Evolutionary conservation across 2,113 vertebrate species (phyloP).

Genomic region (Phyllopteryx taeniolatus): DNA sequence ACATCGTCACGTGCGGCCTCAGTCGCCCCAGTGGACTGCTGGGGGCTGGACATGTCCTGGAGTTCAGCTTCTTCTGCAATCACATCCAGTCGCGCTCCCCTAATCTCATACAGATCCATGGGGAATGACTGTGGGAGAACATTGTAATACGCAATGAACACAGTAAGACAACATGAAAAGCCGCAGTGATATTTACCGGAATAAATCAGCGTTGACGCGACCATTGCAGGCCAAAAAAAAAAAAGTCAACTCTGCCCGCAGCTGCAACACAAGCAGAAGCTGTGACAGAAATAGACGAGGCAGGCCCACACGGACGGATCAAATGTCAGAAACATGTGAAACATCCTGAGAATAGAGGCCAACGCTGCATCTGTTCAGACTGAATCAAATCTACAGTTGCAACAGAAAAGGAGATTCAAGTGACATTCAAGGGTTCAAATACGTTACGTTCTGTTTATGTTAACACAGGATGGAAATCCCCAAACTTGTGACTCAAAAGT

Average conservation of each 20-base stretch:
- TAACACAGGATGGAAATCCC: conserved; percentile 43
- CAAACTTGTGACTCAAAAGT: conserved; percentile 59
- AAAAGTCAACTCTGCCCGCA: conserved; percentile 48
- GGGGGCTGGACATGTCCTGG: conserved; percentile 46
- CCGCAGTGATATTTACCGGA: conserved; percentile 43
- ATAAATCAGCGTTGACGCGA: conserved; percentile 33
- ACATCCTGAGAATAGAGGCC: not conserved
- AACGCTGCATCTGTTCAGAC: not conserved
- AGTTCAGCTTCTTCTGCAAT: conserved; percentile 72
- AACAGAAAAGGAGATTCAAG: not conserved
- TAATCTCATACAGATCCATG: conserved; percentile 79
- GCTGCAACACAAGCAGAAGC: conserved; percentile 31
- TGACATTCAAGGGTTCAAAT: not conserved
- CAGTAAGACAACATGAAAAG: not conserved
- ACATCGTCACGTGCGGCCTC: conserved; percentile 41
- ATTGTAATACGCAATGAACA: not conserved
- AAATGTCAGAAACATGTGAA: conserved; percentile 42
- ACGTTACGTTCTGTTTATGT: no score
- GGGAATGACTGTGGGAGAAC: conserved; percentile 24
- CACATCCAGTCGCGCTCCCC: conserved; percentile 70
- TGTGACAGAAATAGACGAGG: conserved; percentile 82
- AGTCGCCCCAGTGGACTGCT: conserved; percentile 21
- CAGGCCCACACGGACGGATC: conserved; percentile 54
- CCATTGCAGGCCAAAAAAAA: conserved; percentile 39
- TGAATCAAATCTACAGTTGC: not conserved